phyloP scores from a whole-genome alignment of 2,888 invertebrate genomes.

The Halocaridina rubra region DNA sequence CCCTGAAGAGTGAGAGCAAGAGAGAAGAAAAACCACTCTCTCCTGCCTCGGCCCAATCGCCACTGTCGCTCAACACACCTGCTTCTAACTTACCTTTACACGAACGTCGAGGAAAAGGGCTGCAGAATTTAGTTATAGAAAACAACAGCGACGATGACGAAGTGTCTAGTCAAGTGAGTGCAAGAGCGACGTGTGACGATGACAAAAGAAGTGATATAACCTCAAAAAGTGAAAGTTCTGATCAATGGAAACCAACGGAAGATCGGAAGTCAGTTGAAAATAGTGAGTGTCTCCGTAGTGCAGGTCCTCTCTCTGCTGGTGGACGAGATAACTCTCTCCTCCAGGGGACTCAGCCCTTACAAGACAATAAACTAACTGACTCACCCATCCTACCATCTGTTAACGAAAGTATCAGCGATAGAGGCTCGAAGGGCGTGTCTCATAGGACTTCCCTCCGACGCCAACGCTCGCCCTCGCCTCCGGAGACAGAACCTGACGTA shows the following conservation, averaged over 20 bases:
- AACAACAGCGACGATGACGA: not conserved
- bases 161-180: not conserved
- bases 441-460: not conserved
- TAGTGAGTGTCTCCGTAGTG: not conserved
- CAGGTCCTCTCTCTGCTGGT: too few relatives aligned
- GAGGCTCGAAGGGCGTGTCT: not conserved
- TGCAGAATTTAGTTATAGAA: constrained; percentile 4
- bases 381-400: not conserved
- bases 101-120: constrained; percentile 6
- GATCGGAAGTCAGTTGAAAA: too few relatives aligned
- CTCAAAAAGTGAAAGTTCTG: not conserved
- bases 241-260: too few relatives aligned
- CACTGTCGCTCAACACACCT: constrained; percentile 3
- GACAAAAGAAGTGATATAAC: not conserved
- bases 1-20: not conserved
- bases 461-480: not conserved
- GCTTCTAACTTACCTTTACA: not conserved
- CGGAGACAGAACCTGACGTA: constrained; percentile 28
- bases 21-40: not conserved
- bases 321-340: too few relatives aligned
- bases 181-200: not conserved
- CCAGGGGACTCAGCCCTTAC: too few relatives aligned
- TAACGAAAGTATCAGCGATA: not conserved
- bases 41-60: not conserved
- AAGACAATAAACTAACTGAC: too few relatives aligned